phyloP scores from a whole-genome alignment of 2,888 invertebrate species.

The Ochropacha duplaris region DNA sequence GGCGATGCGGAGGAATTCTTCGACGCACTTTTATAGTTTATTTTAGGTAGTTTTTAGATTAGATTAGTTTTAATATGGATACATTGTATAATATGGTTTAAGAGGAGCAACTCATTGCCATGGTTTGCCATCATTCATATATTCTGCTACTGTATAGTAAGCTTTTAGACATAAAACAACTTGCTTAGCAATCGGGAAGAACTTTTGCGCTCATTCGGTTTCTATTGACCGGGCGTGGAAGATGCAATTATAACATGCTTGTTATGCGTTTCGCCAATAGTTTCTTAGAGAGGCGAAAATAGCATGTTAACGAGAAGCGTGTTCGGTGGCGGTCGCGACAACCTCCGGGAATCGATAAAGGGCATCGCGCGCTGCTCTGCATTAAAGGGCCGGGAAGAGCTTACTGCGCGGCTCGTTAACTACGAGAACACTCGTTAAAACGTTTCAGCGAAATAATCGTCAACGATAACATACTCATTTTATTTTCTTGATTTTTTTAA shows the following conservation, averaged over 20 bases:
- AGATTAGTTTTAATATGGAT: too few species aligned
- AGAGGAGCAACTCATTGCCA: too few species aligned
- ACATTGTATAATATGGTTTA: too few species aligned
- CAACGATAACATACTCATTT: slow-evolving; percentile 26
- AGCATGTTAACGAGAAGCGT: slow-evolving; percentile 71
- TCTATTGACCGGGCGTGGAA: slow-evolving; percentile 62
- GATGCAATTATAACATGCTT: slow-evolving; percentile 56
- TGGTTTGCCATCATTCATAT: too few species aligned
- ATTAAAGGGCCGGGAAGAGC: slow-evolving; percentile 58
- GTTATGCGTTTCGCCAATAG: slow-evolving; percentile 47
- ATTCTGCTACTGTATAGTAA: too few species aligned
- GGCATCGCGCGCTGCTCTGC: slow-evolving; percentile 56
- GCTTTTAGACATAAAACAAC: slow-evolving; percentile 20
- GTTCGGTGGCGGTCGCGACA: slow-evolving; percentile 68
- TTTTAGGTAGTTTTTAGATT: too few species aligned
- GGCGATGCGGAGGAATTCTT: too few species aligned
- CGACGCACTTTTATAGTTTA: too few species aligned
- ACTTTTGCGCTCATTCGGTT: slow-evolving; percentile 38
- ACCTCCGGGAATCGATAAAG: slow-evolving; percentile 79
- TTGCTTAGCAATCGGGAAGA: slow-evolving; percentile 15
- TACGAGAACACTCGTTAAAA: slow-evolving; percentile 67
- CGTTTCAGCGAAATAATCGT: slow-evolving; percentile 72
- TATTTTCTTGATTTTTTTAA: not conserved
- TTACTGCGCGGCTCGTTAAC: slow-evolving; percentile 71
- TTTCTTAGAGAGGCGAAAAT: slow-evolving; percentile 74